Base-by-base conservation (phyloP, 2,888 invertebrate species). In the Abrostola tripartita region DNA sequence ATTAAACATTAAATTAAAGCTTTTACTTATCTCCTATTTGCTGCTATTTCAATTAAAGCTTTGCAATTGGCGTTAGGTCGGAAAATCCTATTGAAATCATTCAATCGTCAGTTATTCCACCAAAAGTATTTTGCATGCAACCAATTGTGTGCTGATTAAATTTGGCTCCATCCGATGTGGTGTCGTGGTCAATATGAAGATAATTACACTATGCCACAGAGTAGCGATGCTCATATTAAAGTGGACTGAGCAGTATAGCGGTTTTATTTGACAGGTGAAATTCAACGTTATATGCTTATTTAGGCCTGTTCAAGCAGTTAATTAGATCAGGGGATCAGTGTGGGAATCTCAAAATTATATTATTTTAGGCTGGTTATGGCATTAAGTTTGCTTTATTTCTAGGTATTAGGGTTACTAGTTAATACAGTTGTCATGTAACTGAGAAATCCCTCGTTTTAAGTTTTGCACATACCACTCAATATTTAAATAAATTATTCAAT, bases 221-320 rank as follows among this genome's bases (percentile, higher is more conserved):
- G 61, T 54, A 74, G 51, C 57, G 66, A 64, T 69, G 64, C 65
- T 74, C 68, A 74, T 66, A 64, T 64, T 57, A 65, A 70, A 69
- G 64, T 53, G 51, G 47, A 65, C 63, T 56, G 59, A 67, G 55
- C 47, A 53, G 44, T 58, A 61, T 70, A 69, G 74, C 57, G 63
- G 71, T 65, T 79, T 80, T 74, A 82, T 81, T 79, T 78, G 84
- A 82, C 84, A 78, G 49, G 53, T 76, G 81, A 86, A 71, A 81
- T 81, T 68, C 63, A 49, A 53, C 42, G 52, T 49, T 66, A 37
- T 50, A 59, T 75, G 75, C 68, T 81, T 81, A 75, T 79, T 81
- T 78, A 74, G 63, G 69, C 65, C 60, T 37, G 60, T 69, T 64
- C 58, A 65, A 71, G 70, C 67, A 68, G 55, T 68, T 80, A 81